Conservation (phyloP, 2,888 invertebrate genomes). For the Phymatocera aterrima region DNA sequence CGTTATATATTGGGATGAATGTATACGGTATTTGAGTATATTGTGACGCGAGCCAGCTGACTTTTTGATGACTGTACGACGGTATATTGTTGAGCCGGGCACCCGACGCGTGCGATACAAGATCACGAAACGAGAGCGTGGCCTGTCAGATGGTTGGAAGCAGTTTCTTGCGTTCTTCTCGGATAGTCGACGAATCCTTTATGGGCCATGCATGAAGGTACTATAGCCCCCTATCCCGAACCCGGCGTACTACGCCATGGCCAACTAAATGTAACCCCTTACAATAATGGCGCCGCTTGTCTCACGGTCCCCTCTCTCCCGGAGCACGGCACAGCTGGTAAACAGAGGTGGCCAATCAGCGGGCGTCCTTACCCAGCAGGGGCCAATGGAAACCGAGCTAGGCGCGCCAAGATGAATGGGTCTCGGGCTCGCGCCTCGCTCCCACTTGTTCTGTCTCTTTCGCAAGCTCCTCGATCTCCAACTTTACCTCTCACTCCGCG, state of each 20-base stretch:
- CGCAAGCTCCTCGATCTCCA: conserved; percentile 72
- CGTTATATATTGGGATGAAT: neutral
- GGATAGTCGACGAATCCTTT: conserved; percentile 88
- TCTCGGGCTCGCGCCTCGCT: conserved; percentile 71
- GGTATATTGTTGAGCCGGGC: conserved; percentile 35
- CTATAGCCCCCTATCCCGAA: conserved; percentile 90
- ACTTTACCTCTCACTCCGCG: conserved; percentile 49
- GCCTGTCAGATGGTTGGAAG: conserved; percentile 74
- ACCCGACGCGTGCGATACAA: conserved; percentile 26
- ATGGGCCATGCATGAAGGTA: conserved; percentile 90
- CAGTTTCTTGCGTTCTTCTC: conserved; percentile 78
- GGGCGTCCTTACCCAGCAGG: conserved; percentile 67
- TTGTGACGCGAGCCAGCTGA: conserved; percentile 22
- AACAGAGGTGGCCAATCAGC: conserved; percentile 72
- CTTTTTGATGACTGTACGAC: neutral
- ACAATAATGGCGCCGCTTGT: conserved; percentile 76
- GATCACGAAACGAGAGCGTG: conserved; percentile 49
- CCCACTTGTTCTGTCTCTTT: conserved; percentile 46
- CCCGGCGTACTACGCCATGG: conserved; percentile 79
- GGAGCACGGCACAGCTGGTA: conserved; percentile 76
- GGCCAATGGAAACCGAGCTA: conserved; percentile 70
- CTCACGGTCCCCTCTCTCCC: conserved; percentile 76
- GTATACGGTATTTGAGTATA: neutral
- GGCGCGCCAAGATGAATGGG: conserved; percentile 75
- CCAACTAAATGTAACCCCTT: conserved; percentile 76